These are phyloP conservation scores for Araneus ventricosus DNA, from an alignment of 1,140 invertebrate species.

Conservation along the genomic window DNA sequence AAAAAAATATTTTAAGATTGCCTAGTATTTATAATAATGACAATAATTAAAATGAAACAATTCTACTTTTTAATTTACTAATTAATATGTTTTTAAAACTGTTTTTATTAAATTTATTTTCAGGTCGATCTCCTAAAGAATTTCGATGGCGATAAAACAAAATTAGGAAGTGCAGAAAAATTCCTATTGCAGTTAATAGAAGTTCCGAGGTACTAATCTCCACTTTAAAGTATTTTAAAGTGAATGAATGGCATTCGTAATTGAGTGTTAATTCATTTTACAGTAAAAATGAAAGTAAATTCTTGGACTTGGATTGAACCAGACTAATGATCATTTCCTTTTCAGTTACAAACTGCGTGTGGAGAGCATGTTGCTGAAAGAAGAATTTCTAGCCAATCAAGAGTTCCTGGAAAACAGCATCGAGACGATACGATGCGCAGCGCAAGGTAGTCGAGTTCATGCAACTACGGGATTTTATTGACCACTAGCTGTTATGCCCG, in stretches of 20 bases:
- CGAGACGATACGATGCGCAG: slow-evolving; percentile 93
- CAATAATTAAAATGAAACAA: no score
- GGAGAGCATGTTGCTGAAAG: slow-evolving; percentile 95
- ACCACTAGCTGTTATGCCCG: no score
- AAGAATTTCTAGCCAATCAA: slow-evolving; percentile 96
- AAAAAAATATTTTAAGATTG: no score
- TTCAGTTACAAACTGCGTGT: slow-evolving; percentile 92
- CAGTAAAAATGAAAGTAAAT: not conserved
- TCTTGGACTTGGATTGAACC: not conserved
- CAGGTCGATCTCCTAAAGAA: slow-evolving; percentile 90
- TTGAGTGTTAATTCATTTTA: no score
- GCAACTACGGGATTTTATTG: no score
- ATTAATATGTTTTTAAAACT: no score
- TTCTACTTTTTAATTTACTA: no score
- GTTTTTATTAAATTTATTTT: no score
- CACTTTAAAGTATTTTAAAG: not conserved
- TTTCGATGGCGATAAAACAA: slow-evolving; percentile 90
- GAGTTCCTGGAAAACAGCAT: slow-evolving; percentile 95
- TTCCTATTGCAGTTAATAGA: slow-evolving; percentile 92
- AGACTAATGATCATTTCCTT: not conserved
- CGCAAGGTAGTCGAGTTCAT: slow-evolving; percentile 86
- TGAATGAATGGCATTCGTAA: no score
- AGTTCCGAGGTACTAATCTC: slow-evolving; percentile 83
- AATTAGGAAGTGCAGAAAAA: slow-evolving; percentile 94
- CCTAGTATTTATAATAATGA: no score